Conservation (phyloP, 2,113 vertebrate species). For the Ibidorhyncha struthersii region DNA sequence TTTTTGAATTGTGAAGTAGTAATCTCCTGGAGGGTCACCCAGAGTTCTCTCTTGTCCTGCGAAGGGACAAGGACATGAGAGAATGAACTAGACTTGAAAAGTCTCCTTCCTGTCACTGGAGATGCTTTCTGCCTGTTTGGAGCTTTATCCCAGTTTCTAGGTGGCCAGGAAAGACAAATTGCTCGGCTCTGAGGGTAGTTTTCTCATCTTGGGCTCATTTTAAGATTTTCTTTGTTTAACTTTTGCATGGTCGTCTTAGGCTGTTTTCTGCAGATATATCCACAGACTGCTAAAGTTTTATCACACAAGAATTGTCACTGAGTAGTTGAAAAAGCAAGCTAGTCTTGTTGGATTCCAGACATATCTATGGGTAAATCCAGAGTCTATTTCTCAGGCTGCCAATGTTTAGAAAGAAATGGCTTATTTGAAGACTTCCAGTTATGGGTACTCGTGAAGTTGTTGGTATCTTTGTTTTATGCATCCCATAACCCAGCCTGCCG, state of each 20-base stretch:
- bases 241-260: not conserved
- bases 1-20: not conserved
- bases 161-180: not conserved
- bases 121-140: not conserved
- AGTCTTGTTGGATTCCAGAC: not conserved
- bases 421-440: not conserved
- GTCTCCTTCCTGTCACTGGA: not conserved
- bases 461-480: not conserved
- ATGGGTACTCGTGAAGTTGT: not conserved
- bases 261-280: not conserved
- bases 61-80: not conserved
- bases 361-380: not conserved
- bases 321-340: not conserved
- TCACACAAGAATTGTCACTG: not conserved
- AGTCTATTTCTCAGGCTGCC: not conserved
- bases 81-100: not conserved
- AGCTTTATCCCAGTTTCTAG: not conserved
- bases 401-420: not conserved
- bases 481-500: not conserved
- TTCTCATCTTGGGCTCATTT: not conserved
- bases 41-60: not conserved
- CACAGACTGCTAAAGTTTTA: not conserved
- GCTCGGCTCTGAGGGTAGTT: not conserved
- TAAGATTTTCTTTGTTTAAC: not conserved
- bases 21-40: not conserved